Evolutionary conservation across 2,113 vertebrate species (phyloP).

Genomic region (Lathamus discolor): DNA sequence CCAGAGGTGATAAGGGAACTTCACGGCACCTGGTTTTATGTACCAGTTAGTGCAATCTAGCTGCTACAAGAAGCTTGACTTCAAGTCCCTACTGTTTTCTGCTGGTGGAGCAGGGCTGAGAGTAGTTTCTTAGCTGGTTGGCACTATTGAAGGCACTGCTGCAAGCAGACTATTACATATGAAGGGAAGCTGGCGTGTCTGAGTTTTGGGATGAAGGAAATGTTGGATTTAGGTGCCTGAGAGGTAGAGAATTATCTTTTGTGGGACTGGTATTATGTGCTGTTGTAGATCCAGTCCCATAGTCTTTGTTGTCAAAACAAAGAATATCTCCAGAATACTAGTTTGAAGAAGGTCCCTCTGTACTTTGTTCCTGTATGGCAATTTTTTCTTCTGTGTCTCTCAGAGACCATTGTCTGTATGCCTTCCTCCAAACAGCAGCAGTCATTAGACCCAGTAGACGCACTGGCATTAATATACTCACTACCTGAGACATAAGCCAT

Average conservation of each 20-base stretch:
- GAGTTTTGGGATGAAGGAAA: neutral
- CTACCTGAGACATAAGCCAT: neutral
- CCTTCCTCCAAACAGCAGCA: neutral
- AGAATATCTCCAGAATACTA: neutral
- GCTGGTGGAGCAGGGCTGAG: neutral
- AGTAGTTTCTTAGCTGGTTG: neutral
- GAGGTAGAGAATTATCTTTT: neutral
- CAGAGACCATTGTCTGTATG: neutral
- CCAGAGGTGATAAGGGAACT: rapidly evolving
- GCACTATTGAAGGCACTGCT: neutral
- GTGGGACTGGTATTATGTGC: no score
- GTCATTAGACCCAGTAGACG: neutral
- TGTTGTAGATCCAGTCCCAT: neutral
- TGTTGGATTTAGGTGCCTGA: neutral
- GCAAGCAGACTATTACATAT: neutral
- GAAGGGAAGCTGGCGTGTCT: neutral
- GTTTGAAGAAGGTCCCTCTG: neutral
- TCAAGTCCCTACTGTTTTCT: neutral
- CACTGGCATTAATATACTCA: neutral
- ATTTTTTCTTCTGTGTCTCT: neutral
- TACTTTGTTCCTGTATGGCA: neutral
- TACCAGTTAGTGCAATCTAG: neutral
- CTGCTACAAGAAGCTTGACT: neutral
- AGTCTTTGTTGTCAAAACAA: neutral
- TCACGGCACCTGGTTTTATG: rapidly evolving